Base-by-base conservation (phyloP, 2,888 invertebrate genomes). In the Cataglyphis albicans region DNA sequence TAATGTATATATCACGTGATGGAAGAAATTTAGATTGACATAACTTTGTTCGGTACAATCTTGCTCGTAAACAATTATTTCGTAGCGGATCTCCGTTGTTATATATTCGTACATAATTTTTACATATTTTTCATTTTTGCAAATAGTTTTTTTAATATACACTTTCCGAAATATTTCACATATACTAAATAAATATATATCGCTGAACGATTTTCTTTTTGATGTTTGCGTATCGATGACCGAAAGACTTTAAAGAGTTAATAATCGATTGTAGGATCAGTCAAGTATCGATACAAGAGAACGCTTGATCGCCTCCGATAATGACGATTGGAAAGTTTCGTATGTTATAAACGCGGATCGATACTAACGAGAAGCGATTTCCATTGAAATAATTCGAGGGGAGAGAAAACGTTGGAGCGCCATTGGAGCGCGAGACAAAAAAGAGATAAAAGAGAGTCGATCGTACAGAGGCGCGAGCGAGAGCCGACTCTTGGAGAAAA, bases 311-410 rank as follows among this genome's bases (percentile, higher is more conserved):
- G 78, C 41, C 32, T 70, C 29, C 12, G 59, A 44, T 80, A 72
- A 80, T 59, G 44, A 21, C 35, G 57, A 59, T 59, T 44, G 78
- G 44, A 68, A 78, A 70, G 78, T 78, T 78, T 70, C 35, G 78
- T 41, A 18, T 59, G 41, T 55, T n/a, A 9, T 41, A 29, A 67
- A 67, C 59, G 78, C 35, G 6, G 73, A 80, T 80, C 78, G 73
- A 80, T 80, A 44, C 73, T 80, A 81, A 81, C 81, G 81, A 76
- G 76, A 78, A 78, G 81, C 55, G 81, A 81, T 81, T 63, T 63
- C 81, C 18, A 78, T 81, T 52, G 81, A 63, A 78, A 81, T 74
- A 81, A 81, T 78, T 81, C 64, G 25, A 81, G 63, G 80, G 38
- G 18, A 48, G 81, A 57, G 52, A 64, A 41, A 52, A 52, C n/a